Evolutionary conservation across 2,888 invertebrate genomes (phyloP), one percentile per base, ranked within the genome.

Genomic region (Linyphia triangularis): DNA sequence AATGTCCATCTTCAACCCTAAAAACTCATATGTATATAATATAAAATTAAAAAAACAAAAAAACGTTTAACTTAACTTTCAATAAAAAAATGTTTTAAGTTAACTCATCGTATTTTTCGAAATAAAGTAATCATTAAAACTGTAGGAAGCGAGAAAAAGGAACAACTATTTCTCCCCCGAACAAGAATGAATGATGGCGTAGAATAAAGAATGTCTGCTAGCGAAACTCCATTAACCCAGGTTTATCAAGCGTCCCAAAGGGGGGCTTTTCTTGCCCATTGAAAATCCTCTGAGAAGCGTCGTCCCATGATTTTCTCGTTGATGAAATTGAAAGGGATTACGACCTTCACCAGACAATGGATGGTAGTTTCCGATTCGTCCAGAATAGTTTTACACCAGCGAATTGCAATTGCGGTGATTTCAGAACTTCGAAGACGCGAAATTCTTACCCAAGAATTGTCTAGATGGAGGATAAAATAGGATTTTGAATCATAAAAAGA

Each of bases 161-260:
- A 4, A 51, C 33, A 6, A 51, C n/a, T n/a, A n/a, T n/a, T n/a
- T n/a, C n/a, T n/a, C n/a, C n/a, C n/a, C n/a, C n/a, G n/a, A 51
- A 2, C 5, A 13, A 16, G 51, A 51, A 51, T 51, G 51, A 51
- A 16, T n/a, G n/a, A 51, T 51, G 51, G 51, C 51, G 51, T 13
- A 13, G n/a, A n/a, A n/a, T 51, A 51, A 51, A 51, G 51, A 51
- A 51, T 51, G 51, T 51, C 51, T 51, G 51, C 16, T n/a, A 30
- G 13, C 28, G n/a, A 67, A 19, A 28, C 26, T 43, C 70, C 70
- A 70, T 70, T 70, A 70, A 43, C 43, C 16, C 26, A 43, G 43
- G 40, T 40, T 51, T 70, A 43, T 43, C 30, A n/a, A 4, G 6
- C 33, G 19, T 30, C 67, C 22, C 40, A 19, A n/a, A 16, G 70